These are phyloP conservation scores for Acanthosepion esculentum DNA, from an alignment of 2,888 invertebrate genomes.

Conservation along the genomic window DNA sequence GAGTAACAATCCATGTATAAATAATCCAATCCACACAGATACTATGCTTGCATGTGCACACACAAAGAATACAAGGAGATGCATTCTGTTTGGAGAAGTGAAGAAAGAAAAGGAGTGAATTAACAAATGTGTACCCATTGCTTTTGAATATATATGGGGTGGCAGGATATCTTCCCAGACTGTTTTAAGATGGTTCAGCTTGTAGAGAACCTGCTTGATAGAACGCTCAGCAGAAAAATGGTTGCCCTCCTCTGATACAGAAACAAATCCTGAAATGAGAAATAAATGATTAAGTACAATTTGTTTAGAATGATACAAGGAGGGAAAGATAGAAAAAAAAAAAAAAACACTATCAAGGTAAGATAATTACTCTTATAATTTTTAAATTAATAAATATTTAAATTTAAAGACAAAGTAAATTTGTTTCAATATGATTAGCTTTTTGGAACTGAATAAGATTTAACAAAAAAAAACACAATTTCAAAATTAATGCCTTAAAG, in stretches of 20 bases:
- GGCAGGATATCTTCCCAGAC: constrained; percentile 92
- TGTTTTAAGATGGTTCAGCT: constrained; percentile 87
- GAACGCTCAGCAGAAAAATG: constrained; percentile 68
- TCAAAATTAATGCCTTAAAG: no score
- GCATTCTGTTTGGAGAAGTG: background rate
- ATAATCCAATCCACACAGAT: no score
- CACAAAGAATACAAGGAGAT: background rate
- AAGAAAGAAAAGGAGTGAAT: background rate
- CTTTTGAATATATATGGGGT: constrained; percentile 83
- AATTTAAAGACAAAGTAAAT: no score
- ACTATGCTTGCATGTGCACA: no score
- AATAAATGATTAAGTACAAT: background rate
- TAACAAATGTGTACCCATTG: constrained; percentile 77
- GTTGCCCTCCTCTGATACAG: constrained; percentile 68
- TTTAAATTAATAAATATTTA: no score
- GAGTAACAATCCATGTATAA: no score
- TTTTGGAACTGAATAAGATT: no score
- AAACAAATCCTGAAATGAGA: constrained; percentile 69
- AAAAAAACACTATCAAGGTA: background rate
- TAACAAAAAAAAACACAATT: no score
- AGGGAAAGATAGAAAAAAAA: background rate
- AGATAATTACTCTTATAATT: no score
- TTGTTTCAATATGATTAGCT: no score
- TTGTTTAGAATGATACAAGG: background rate
- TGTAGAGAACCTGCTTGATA: constrained; percentile 87